Base-by-base conservation (phyloP, 2,797 vertebrate genomes). In the Acanthornis magna region DNA sequence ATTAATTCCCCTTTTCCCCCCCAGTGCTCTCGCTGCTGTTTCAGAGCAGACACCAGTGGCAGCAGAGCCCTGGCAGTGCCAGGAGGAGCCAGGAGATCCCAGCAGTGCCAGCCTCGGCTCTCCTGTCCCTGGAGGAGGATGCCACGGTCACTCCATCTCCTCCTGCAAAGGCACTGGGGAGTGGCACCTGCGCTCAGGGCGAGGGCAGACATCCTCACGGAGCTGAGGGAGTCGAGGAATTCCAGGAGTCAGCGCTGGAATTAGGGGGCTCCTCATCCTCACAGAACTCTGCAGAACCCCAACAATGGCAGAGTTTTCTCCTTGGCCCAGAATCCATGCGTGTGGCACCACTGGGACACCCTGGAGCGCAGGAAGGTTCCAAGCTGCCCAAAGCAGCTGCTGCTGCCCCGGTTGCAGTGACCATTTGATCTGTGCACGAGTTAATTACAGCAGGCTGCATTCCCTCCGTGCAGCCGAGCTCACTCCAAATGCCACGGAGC, bases 1-100 rank as follows among this genome's bases (percentile, higher is more conserved):
- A 96, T 96, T 96, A 93, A 96, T 95, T 92, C 89, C 43, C 11
- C 18, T 50, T 87, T 34, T 36, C 1, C 8, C 25, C 26, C 10
- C 65, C 60, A 53, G 1, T 3, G 25, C 38, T 38, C 12, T 54
- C 2, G 0, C 83, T 60, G 11, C 76, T 29, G 71, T 45, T 88
- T 26, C 85, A 62, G 61, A 58, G 76, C 40, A 43, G 78, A 32
- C 42, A 47, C 57, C 65, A 47, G 62, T 8, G 63, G 54, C 34
- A 87, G 21, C 40, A 58, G 42, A 54, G 45, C 61, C 3, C 25
- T 85, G 14, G 23, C 75, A 76, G 54, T 47, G 68, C 1, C 51
- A 25, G 6, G 38, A 65, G 66, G 58, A 88, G 85, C 70, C 63
- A 74, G 7, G 51, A 62, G 5, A 29, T 4, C 27, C 75, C 50